These are phyloP conservation scores for Danionella dracula DNA, from an alignment of 2,797 vertebrate genomes.

Conservation along the genomic window DNA sequence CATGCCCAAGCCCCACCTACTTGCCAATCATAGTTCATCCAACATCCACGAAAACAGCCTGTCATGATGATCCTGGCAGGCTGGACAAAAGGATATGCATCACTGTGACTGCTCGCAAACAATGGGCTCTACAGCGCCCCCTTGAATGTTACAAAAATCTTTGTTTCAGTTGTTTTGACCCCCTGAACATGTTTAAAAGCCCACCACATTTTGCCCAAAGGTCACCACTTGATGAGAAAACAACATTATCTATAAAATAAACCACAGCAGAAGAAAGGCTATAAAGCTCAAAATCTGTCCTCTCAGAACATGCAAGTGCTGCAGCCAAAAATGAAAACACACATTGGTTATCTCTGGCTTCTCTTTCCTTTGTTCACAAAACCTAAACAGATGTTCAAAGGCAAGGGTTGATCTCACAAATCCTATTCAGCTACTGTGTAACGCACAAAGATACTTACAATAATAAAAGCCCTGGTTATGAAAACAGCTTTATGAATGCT, in stretches of 20 bases:
- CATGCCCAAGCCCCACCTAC: too few relatives aligned
- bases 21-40: too few relatives aligned
- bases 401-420: conserved; percentile 44
- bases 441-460: conserved; percentile 18
- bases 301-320: conserved; percentile 41
- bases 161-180: too few relatives aligned
- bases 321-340: conserved; percentile 38
- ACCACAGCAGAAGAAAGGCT: conserved; percentile 16
- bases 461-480: conserved; percentile 25
- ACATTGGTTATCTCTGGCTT: conserved; percentile 54
- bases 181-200: too few relatives aligned
- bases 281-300: conserved; percentile 20
- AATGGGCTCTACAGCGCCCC: too few relatives aligned
- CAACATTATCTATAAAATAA: background rate
- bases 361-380: conserved; percentile 57
- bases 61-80: too few relatives aligned
- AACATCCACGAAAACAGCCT: too few relatives aligned
- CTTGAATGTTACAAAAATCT: too few relatives aligned
- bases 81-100: too few relatives aligned
- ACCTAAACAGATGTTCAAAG: conserved; percentile 60
- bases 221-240: background rate
- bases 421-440: conserved; percentile 37
- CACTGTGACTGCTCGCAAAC: too few relatives aligned
- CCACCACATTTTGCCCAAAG: too few relatives aligned
- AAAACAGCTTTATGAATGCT: conserved; percentile 35